Conservation (phyloP, 2,888 invertebrate genomes). For the Spatulosminthurus flaviceps region DNA sequence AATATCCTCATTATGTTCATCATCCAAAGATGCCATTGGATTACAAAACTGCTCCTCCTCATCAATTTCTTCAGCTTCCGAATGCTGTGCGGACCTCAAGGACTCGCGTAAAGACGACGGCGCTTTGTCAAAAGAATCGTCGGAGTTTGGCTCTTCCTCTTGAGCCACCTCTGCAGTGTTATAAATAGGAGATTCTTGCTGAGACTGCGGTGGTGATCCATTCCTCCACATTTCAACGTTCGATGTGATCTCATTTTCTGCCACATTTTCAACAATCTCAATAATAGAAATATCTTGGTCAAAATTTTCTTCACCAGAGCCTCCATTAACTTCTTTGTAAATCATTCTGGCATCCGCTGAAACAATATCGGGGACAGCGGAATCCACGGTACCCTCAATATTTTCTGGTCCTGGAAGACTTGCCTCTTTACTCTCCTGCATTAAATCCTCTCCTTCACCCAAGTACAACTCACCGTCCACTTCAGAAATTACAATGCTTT, state of each 20-base stretch:
- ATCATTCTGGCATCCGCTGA: background rate
- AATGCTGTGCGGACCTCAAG: background rate
- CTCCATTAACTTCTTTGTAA: background rate
- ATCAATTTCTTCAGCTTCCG: constrained; percentile 44
- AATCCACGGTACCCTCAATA: background rate
- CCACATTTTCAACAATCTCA: background rate
- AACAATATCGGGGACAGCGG: background rate
- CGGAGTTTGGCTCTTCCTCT: background rate
- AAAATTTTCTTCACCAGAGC: background rate
- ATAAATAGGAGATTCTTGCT: background rate
- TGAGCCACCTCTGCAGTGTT: background rate
- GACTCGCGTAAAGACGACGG: background rate
- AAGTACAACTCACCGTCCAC: too few species aligned
- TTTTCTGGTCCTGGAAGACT: too few species aligned
- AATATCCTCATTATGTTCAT: constrained; percentile 49
- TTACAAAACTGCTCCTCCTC: constrained; percentile 59
- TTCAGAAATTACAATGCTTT: too few species aligned
- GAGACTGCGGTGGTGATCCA: background rate
- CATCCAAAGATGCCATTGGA: constrained; percentile 59
- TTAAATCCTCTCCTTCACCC: too few species aligned
- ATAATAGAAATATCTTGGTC: background rate
- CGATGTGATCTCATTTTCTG: background rate
- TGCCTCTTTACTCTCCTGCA: too few species aligned
- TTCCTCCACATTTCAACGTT: too few species aligned
- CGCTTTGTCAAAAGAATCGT: constrained; percentile 1